These are phyloP conservation scores for Heliconius hewitsoni DNA, from an alignment of 1,140 invertebrate species.

Conservation along the genomic window DNA sequence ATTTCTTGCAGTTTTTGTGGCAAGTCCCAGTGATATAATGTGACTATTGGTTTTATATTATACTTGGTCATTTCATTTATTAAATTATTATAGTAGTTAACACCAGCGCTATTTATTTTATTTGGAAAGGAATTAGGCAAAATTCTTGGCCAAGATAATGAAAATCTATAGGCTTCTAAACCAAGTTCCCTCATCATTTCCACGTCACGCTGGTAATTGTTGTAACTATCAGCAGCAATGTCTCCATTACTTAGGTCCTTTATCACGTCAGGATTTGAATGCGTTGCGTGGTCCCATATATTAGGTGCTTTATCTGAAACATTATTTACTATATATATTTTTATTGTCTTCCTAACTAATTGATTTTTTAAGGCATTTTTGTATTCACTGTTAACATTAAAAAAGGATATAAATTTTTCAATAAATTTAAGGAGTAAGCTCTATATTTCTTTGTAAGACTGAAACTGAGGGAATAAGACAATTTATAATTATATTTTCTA, in stretches of 20 bases:
- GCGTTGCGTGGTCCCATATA: slow-evolving; percentile 78
- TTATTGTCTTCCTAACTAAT: no score
- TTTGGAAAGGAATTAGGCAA: slow-evolving; percentile 76
- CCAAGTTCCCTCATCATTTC: slow-evolving; percentile 63
- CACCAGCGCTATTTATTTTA: slow-evolving; percentile 73
- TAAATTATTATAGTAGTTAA: slow-evolving; percentile 82
- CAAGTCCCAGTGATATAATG: slow-evolving; percentile 39
- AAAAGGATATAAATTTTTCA: no score
- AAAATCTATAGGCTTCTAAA: slow-evolving; percentile 82
- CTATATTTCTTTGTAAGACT: no score
- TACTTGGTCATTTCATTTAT: slow-evolving; percentile 73
- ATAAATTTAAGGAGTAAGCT: no score
- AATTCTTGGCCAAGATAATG: slow-evolving; percentile 84
- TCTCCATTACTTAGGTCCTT: slow-evolving; percentile 52
- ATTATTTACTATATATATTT: not conserved
- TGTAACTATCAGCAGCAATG: slow-evolving; percentile 53
- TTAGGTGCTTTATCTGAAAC: slow-evolving; percentile 37
- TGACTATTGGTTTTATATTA: slow-evolving; percentile 67
- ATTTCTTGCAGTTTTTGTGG: slow-evolving; percentile 54
- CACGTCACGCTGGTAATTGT: slow-evolving; percentile 56
- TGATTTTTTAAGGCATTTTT: no score
- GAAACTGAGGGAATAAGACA: no score
- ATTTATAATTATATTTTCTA: no score
- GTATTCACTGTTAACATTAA: no score
- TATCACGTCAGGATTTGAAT: slow-evolving; percentile 46